Evolutionary conservation across 2,888 invertebrate species (phyloP).

Genomic region (Drosophila histrio): DNA sequence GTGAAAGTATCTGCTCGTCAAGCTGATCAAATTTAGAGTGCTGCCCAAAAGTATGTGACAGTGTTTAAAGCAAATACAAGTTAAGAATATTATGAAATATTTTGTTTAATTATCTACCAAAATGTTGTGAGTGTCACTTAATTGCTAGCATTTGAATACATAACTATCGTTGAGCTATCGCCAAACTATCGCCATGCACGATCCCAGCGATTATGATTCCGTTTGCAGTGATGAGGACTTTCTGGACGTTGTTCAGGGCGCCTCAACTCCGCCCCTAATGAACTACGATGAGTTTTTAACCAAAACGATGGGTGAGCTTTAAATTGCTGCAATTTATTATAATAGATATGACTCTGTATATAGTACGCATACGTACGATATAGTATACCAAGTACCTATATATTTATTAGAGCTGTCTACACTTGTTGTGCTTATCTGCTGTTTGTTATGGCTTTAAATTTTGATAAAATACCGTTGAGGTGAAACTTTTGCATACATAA

Average conservation of each 20-base stretch:
- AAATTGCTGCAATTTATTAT: background rate
- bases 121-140: too few relatives aligned
- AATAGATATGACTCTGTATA: background rate
- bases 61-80: background rate
- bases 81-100: background rate
- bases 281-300: slow-evolving; percentile 64
- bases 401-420: slow-evolving; percentile 36
- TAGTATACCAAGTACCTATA: background rate
- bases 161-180: background rate
- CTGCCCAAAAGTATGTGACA: slow-evolving; percentile 58
- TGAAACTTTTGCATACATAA: slow-evolving; percentile 40
- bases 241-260: slow-evolving; percentile 51
- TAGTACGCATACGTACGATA: slow-evolving; percentile 1
- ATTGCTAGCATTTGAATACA: too few relatives aligned
- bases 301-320: slow-evolving; percentile 67
- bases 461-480: slow-evolving; percentile 60
- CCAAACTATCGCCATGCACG: slow-evolving; percentile 53
- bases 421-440: slow-evolving; percentile 64
- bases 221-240: slow-evolving; percentile 68
- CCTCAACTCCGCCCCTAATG: slow-evolving; percentile 62
- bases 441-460: slow-evolving; percentile 62
- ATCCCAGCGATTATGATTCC: slow-evolving; percentile 72
- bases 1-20: background rate
- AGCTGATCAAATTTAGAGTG: background rate
- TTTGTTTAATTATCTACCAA: background rate